Percentiles rank a stretch among this genome's conserved stretches.
Evolutionary conservation across 2,797 vertebrate genomes (phyloP).

Genomic region (Rhabdophis nuchalis): DNA sequence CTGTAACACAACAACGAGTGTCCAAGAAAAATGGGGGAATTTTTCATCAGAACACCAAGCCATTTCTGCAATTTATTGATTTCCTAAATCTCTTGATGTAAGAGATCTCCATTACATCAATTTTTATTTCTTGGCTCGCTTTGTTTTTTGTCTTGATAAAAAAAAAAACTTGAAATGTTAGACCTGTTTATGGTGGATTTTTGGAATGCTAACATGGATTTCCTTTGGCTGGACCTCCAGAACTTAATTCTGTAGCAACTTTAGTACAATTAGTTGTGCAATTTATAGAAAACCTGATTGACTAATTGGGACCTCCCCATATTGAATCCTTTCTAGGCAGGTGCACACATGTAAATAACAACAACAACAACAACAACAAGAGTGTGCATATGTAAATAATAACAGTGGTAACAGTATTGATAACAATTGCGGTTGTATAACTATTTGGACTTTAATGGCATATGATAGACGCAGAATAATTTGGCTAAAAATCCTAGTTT

Average conservation of each 20-base stretch:
- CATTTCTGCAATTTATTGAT: neutral
- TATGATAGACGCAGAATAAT: too few species aligned
- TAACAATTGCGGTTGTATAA: neutral
- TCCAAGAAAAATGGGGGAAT: neutral
- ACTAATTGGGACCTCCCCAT: neutral
- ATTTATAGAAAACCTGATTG: neutral
- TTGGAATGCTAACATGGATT: neutral
- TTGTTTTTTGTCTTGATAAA: neutral
- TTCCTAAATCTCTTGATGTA: neutral
- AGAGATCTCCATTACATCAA: neutral
- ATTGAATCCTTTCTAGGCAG: neutral
- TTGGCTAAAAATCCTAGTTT: neutral
- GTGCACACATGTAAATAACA: neutral
- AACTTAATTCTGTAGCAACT: neutral
- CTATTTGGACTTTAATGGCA: too few species aligned
- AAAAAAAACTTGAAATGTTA: neutral
- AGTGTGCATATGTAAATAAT: neutral
- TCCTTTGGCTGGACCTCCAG: neutral
- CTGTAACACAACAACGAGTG: neutral
- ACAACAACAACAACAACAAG: too few species aligned
- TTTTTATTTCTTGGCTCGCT: neutral
- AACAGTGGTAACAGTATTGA: neutral
- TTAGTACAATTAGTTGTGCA: neutral
- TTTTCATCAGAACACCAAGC: neutral
- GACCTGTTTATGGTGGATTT: neutral